Evolutionary conservation across 92 coral and sea anemone genomes (phyloP), one percentile per base, ranked within the genome.

Genomic region (Virgularia gustaviana): DNA sequence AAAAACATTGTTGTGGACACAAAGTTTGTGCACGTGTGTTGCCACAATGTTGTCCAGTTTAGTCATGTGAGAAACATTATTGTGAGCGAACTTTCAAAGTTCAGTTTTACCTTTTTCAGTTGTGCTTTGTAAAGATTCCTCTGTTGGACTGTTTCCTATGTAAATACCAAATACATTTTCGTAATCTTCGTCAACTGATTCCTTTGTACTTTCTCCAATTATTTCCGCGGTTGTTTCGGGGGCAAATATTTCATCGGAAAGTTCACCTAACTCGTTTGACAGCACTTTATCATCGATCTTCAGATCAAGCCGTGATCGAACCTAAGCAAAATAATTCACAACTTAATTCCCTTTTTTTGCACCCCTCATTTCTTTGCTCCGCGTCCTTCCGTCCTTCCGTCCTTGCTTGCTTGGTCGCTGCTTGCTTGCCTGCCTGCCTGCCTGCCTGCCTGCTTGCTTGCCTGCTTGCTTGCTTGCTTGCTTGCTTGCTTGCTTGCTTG

Each of bases 151-250:
- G 5, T 47, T 47, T 15, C 5, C 55, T 15, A 4, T 15, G n/a
- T 5, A 47, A 25, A 8, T 15, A 39, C 45, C 45, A 39, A 7
- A 8, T 39, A 15, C 73, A n/a, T 11, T 59, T 34, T 41, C 49
- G 1, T 45, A 47, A 4, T 38, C 47, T 32, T 39, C 61, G 36
- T 80, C 73, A 30, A 51, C 29, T 27, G 63, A 53, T 23, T 63
- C 80, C 35, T 56, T 63, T 11, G 44, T 49, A 33, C 34, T 73
- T 6, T 79, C 84, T n/a, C 65, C 85, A 47, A 73, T 81, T 54
- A 81, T 41, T 29, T 81, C 75, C 24, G 19, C 22, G 44, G 35
- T 49, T 36, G 19, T 18, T 53, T 49, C 75, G 51, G 61, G 59
- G 3, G 54, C 54, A 15, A 68, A 32, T 19, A 49, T 8, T 16